A percentile compares a stretch with the other conserved stretches of the same genome.
These are phyloP conservation scores for Stenoptilia bipunctidactyla DNA, from an alignment of 2,888 invertebrate genomes.

Conservation along the genomic window DNA sequence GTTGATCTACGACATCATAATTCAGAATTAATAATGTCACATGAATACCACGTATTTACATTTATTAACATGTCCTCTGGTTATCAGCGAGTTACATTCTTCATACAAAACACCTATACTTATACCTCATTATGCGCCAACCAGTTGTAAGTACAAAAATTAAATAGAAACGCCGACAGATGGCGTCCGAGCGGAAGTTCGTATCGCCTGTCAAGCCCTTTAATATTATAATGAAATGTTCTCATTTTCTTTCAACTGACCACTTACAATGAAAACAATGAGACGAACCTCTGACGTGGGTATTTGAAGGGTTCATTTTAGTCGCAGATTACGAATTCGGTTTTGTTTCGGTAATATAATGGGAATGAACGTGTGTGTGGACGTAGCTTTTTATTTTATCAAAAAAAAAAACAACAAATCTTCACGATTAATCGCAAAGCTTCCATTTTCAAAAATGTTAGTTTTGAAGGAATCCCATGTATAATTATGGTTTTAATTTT, in stretches of 20 bases:
- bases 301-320: slow-evolving; percentile 42
- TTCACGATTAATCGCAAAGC: too few species aligned
- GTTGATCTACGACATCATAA: too few species aligned
- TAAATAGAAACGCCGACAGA: slow-evolving; percentile 47
- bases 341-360: background rate
- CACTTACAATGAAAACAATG: slow-evolving; percentile 63
- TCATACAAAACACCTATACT: slow-evolving; percentile 1
- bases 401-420: too few species aligned
- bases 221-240: slow-evolving; percentile 60
- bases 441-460: too few species aligned
- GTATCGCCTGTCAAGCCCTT: slow-evolving; percentile 62
- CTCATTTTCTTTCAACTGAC: slow-evolving; percentile 61
- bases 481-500: too few species aligned
- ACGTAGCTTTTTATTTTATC: too few species aligned
- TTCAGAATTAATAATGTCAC: too few species aligned
- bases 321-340: background rate
- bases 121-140: background rate
- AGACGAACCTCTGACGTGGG: slow-evolving; percentile 40
- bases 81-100: background rate
- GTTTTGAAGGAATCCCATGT: too few species aligned
- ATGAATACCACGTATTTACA: too few species aligned
- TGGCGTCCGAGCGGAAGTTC: slow-evolving; percentile 60
- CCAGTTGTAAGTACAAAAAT: slow-evolving; percentile 17
- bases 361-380: too few species aligned
- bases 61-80: too few species aligned